These are phyloP conservation scores for Cerceris ruficornis DNA, from an alignment of 2,888 invertebrate genomes.

Conservation along the genomic window DNA sequence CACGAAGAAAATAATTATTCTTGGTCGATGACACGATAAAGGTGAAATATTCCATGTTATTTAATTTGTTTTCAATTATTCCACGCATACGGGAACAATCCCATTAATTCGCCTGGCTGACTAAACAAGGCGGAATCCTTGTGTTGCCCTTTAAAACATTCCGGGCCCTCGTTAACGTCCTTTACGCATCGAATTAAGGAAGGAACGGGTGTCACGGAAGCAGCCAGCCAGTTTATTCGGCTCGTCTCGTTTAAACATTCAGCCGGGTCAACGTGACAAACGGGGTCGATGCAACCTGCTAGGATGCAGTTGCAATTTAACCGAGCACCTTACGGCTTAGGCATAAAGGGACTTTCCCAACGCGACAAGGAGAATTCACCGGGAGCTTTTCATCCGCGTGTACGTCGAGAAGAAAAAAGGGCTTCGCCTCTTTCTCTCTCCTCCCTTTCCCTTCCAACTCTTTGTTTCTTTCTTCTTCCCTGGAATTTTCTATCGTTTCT, in stretches of 20 bases:
- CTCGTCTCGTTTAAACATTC: slow-evolving; percentile 3
- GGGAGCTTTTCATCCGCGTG: too few species aligned
- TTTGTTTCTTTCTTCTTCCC: too few species aligned
- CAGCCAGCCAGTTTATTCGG: background rate
- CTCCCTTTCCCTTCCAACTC: too few species aligned
- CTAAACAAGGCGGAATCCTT: background rate
- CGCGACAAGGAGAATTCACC: too few species aligned
- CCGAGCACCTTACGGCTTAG: background rate
- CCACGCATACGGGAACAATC: background rate
- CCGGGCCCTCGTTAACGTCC: background rate
- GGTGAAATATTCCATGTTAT: too few species aligned
- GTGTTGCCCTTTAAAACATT: background rate
- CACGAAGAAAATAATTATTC: too few species aligned
- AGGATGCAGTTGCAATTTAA: background rate
- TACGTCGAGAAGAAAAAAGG: too few species aligned
- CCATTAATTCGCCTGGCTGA: background rate
- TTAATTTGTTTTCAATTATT: background rate
- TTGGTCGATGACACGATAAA: too few species aligned
- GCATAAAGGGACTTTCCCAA: too few species aligned
- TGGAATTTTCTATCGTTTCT: too few species aligned
- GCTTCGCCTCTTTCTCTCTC: too few species aligned
- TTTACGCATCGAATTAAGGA: background rate
- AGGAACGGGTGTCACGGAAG: background rate
- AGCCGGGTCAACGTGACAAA: slow-evolving; percentile 1
- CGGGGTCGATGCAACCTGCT: slow-evolving; percentile 6